Conservation (phyloP, 1,140 invertebrate species). For the Latrodectus geometricus region DNA sequence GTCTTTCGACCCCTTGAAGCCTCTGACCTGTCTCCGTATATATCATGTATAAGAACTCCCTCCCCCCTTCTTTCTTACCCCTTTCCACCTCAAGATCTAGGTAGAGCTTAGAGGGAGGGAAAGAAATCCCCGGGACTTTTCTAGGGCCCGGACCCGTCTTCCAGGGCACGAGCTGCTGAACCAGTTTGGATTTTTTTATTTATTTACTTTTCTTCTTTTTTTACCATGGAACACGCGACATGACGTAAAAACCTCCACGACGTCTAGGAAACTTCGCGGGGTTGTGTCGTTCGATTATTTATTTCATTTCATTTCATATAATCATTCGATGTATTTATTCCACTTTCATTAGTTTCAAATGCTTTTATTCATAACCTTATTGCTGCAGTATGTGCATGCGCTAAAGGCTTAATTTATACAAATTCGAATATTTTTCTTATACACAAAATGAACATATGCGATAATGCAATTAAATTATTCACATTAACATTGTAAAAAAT, state of each 20-base stretch:
- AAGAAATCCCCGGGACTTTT: neutral
- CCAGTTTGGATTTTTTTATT: constrained; percentile 28
- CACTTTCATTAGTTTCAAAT: no score
- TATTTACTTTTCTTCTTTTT: neutral
- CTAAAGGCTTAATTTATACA: no score
- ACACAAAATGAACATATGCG: no score
- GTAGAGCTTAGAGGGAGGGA: neutral
- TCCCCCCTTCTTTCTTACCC: neutral
- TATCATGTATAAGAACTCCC: neutral
- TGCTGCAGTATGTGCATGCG: no score
- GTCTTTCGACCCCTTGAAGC: constrained; percentile 23
- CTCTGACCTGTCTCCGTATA: constrained; percentile 34
- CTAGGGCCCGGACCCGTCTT: constrained; percentile 9
- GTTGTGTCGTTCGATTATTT: neutral
- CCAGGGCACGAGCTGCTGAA: constrained; percentile 38
- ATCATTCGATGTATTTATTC: no score
- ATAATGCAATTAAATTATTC: no score
- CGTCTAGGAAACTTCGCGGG: neutral
- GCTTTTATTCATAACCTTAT: no score
- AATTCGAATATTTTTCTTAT: no score
- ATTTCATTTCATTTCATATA: no score
- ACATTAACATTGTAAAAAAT: no score
- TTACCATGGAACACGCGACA: neutral
- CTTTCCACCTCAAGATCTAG: constrained; percentile 3
- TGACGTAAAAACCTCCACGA: constrained; percentile 1